These are phyloP conservation scores for Cantharis flavilabris DNA, from an alignment of 2,888 invertebrate species.

Conservation along the genomic window DNA sequence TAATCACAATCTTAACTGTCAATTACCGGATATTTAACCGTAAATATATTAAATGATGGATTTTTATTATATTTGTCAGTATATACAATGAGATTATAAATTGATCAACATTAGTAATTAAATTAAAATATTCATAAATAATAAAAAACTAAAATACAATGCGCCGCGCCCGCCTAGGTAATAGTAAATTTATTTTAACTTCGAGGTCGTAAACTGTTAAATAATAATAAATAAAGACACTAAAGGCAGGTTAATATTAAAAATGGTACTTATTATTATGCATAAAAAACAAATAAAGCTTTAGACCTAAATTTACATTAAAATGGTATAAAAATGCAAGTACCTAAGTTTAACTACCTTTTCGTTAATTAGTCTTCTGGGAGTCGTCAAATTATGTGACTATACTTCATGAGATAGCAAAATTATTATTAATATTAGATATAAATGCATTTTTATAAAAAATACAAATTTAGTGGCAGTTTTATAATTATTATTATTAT, in stretches of 20 bases:
- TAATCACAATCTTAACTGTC: neutral
- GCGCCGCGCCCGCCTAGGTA: neutral
- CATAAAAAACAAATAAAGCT: neutral
- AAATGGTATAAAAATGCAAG: neutral
- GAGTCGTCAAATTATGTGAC: neutral
- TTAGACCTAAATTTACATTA: neutral
- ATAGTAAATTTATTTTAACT: neutral
- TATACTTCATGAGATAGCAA: neutral
- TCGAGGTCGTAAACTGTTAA: neutral
- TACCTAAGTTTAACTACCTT: neutral
- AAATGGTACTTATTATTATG: neutral
- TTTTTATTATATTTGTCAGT: neutral
- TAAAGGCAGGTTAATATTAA: neutral
- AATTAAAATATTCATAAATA: neutral
- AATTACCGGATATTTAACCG: neutral
- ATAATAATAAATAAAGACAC: neutral
- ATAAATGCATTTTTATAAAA: neutral
- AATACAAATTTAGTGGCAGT: neutral
- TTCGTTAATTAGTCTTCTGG: neutral
- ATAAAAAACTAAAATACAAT: neutral
- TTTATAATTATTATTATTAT: neutral
- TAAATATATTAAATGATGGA: neutral
- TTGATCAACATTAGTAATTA: neutral
- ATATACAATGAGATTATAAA: neutral
- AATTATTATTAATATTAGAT: neutral